Base-by-base conservation (phyloP, 2,888 invertebrate species). In the Coecobrya sp. region DNA sequence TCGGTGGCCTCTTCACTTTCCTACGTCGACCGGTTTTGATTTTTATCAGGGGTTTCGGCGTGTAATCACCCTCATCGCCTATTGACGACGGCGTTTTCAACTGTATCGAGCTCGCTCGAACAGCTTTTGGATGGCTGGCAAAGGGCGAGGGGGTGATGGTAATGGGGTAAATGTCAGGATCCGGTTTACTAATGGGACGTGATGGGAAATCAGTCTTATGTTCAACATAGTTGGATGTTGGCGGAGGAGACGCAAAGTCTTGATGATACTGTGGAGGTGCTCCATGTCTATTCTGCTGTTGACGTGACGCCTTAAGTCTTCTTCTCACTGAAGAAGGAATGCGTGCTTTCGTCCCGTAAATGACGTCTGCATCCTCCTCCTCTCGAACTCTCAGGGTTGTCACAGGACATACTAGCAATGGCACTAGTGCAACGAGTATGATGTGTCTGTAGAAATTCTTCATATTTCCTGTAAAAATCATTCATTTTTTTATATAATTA, bases 1-100 rank as follows among this genome's bases (percentile, higher is more conserved):
- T 93, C 2, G 81, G 76, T 5, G 94, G 94, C 55, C 94, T 84
- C 65, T 94, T 94, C n/a, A 94, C 92, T 88, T 94, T 94, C 85
- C 94, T 88, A 65, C 94, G 84, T n/a, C 94, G 79, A 19, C 93
- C 85, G 11, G 92, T 76, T 73, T 93, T 93, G 45, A 89, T 86
- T 81, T 94, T 94, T 5, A 89, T 76, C 3, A 86, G 42, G 1
- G 93, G 88, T 49, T 91, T 91, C 5, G 93, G 93, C 30, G 90
- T 92, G 65, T 89, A 92, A 19, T 93, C 89, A 4, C 49, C 91
- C 2, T 7, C 36, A 0, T 92, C 86, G 16, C 89, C 86, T 0
- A 52, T 13, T 36, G 55, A 55, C n/a, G 76, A 79, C 30, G 88
- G 91, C 5, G 92, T 92, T 70, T 92, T 92, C 52, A 92, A 8